These are phyloP conservation scores for Sogatella furcifera DNA, from an alignment of 1,140 invertebrate species.

Conservation along the genomic window DNA sequence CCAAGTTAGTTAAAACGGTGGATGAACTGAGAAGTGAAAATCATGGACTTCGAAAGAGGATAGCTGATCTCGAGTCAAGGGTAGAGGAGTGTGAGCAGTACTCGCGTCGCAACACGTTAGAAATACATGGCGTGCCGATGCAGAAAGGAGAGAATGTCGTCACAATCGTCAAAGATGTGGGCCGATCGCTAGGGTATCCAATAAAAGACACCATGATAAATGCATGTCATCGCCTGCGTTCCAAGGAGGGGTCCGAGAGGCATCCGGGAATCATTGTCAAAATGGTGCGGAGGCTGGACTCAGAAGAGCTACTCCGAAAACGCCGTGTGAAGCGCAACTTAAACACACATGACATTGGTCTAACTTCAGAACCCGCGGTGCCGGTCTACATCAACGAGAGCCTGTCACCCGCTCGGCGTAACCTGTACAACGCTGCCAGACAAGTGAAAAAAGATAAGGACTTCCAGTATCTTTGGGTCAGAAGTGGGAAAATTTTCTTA, in stretches of 20 bases:
- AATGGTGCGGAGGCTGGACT: no score
- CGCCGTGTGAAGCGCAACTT: no score
- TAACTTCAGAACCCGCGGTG: no score
- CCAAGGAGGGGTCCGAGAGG: background rate
- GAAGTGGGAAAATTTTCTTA: no score
- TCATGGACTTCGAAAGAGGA: background rate
- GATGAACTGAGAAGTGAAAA: background rate
- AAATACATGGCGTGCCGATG: background rate
- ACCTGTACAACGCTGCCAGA: no score
- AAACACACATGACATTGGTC: no score
- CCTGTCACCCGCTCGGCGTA: no score
- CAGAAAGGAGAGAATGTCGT: background rate
- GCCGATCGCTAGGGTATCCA: background rate
- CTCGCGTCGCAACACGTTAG: background rate
- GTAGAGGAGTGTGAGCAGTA: constrained; percentile 4
- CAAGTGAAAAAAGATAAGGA: no score
- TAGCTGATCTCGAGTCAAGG: background rate
- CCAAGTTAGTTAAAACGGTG: background rate
- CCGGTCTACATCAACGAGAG: no score
- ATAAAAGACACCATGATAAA: constrained; percentile 3
- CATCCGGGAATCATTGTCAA: constrained; percentile 2
- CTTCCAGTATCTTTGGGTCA: no score
- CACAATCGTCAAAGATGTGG: background rate
- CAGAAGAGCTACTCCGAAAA: no score
- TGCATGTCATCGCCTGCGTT: constrained; percentile 1